These are phyloP conservation scores for Phasianus colchicus DNA, from an alignment of 2,113 vertebrate species.

Conservation along the genomic window DNA sequence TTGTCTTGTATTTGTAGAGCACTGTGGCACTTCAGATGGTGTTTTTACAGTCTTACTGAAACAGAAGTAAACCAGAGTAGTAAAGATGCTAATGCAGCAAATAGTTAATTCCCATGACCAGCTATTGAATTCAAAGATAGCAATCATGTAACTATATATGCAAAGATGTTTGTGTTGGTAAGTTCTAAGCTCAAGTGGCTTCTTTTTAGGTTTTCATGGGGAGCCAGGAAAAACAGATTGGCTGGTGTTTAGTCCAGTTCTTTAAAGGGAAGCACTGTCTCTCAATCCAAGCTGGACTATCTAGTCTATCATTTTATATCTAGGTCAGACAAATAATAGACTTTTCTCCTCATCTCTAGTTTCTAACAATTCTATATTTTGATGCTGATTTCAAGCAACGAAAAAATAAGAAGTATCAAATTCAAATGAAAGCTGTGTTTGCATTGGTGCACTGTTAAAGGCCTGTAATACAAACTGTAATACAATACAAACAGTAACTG, in stretches of 20 bases:
- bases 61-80: not conserved
- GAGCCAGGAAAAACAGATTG: constrained; percentile 49
- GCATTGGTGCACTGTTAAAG: not conserved
- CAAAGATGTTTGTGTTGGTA: constrained; percentile 29
- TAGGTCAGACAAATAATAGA: not conserved
- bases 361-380: not conserved
- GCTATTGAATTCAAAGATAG: constrained; percentile 12
- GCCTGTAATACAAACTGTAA: not conserved
- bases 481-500: not conserved
- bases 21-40: not conserved
- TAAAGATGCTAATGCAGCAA: constrained; percentile 39
- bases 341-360: not conserved
- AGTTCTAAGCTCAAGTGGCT: constrained; percentile 13
- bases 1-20: not conserved
- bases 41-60: not conserved
- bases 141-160: constrained; percentile 9
- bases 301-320: not conserved
- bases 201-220: not conserved
- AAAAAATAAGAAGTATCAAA: not conserved
- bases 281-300: not conserved
- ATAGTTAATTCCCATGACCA: constrained; percentile 32
- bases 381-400: not conserved
- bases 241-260: not conserved
- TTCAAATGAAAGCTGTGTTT: not conserved
- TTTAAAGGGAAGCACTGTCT: not conserved